Evolutionary conservation across 1,140 invertebrate species (phyloP).

Genomic region (Drosophila quadrilineata): DNA sequence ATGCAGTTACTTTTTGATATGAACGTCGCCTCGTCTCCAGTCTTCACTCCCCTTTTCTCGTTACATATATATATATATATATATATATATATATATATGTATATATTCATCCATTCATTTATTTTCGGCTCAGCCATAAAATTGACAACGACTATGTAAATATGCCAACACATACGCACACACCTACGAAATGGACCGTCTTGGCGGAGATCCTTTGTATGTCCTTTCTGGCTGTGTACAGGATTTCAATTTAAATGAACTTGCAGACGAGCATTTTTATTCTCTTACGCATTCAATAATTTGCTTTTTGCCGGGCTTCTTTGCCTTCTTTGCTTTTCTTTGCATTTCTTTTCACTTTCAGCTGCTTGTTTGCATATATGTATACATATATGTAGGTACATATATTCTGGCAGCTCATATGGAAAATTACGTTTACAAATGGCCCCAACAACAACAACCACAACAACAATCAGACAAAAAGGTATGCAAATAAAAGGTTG

Average conservation of each 20-base stretch:
- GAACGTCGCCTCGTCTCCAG: constrained; percentile 52
- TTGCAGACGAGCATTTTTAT: constrained; percentile 69
- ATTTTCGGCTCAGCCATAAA: constrained; percentile 53
- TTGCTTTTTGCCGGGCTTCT: constrained; percentile 14
- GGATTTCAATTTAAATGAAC: constrained; percentile 80
- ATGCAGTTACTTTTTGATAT: constrained; percentile 80
- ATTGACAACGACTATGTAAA: constrained; percentile 77
- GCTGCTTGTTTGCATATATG: not conserved
- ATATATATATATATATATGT: too few species aligned
- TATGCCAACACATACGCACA: constrained; percentile 25
- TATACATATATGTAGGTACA: not conserved
- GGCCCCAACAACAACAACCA: constrained; percentile 7
- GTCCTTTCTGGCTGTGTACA: constrained; percentile 9
- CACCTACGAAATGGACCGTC: not conserved
- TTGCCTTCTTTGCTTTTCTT: not conserved
- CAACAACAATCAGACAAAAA: constrained; percentile 13
- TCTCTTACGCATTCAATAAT: constrained; percentile 70
- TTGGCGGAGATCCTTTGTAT: constrained; percentile 6
- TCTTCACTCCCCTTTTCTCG: too few species aligned
- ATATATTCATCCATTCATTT: constrained; percentile 32
- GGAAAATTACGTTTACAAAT: constrained; percentile 64
- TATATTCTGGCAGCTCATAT: constrained; percentile 56
- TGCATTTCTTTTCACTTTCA: too few species aligned
- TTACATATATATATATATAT: too few species aligned
- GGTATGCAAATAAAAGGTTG: constrained; percentile 56